Evolutionary conservation across 64 coral and sea anemone species (phyloP).

Genomic region (Actinia tenebrosa): DNA sequence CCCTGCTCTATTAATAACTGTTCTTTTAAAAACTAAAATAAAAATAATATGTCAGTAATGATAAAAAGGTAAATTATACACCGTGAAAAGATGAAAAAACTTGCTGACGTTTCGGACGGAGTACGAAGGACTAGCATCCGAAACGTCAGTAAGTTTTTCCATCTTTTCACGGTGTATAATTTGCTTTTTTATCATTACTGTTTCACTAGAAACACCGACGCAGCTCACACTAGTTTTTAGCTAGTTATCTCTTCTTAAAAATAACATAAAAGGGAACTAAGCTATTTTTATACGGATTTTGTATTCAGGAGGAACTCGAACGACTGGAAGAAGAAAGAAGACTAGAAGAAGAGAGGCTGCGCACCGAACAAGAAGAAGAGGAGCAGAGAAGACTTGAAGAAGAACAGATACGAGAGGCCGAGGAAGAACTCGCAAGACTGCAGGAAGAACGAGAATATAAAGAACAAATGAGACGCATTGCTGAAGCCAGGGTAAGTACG

Average conservation of each 20-base stretch:
- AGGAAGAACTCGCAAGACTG: constrained; percentile 75
- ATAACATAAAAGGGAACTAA: background rate
- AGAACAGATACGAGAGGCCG: constrained; percentile 75
- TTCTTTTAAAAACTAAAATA: too few relatives aligned
- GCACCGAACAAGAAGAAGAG: constrained; percentile 51
- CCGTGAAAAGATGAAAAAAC: too few relatives aligned
- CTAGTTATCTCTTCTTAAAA: background rate
- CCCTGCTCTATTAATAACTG: too few relatives aligned
- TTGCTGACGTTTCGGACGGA: too few relatives aligned
- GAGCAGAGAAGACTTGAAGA: constrained; percentile 79
- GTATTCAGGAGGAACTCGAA: constrained; percentile 50
- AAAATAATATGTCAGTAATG: too few relatives aligned
- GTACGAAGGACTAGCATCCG: too few relatives aligned
- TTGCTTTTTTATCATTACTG: too few relatives aligned
- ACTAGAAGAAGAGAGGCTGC: constrained; percentile 69
- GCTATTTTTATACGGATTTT: background rate
- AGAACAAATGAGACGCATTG: constrained; percentile 92
- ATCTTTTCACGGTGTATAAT: too few relatives aligned
- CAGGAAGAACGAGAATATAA: constrained; percentile 80
- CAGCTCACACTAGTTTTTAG: too few relatives aligned
- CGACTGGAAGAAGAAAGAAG: constrained; percentile 63
- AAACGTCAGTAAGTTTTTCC: too few relatives aligned
- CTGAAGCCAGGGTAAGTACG: constrained; percentile 48
- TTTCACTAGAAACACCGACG: too few relatives aligned
- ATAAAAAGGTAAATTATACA: too few relatives aligned